Conservation (phyloP, 2,113 vertebrate species). For the Varanus salvator region DNA sequence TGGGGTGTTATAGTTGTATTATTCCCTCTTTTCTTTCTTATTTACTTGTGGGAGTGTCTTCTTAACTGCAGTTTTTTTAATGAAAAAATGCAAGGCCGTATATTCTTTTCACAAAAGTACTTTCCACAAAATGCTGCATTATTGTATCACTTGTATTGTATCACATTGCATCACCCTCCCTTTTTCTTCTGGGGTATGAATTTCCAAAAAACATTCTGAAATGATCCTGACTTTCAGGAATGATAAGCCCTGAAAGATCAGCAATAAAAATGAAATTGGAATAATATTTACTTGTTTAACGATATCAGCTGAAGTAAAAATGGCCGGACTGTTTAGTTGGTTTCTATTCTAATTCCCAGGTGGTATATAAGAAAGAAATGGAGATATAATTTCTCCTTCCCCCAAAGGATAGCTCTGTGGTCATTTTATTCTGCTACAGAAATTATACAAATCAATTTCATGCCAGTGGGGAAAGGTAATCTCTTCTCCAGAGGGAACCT, state of each 20-base stretch:
- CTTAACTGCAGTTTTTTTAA: not conserved
- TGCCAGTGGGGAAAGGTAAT: not conserved
- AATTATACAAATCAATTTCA: fast-evolving
- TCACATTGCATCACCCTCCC: too few species aligned
- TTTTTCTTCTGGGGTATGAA: not conserved
- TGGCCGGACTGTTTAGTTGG: not conserved
- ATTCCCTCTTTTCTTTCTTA: not conserved
- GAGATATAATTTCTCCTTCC: not conserved
- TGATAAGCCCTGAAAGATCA: not conserved
- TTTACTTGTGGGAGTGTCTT: not conserved
- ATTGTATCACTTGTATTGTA: too few species aligned
- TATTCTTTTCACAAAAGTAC: not conserved
- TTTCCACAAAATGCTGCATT: not conserved
- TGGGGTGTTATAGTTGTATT: not conserved
- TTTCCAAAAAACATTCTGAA: not conserved
- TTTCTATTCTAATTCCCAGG: not conserved
- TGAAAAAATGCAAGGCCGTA: not conserved
- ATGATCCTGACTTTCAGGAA: not conserved
- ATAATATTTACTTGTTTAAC: constrained; percentile 21
- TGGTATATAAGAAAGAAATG: not conserved
- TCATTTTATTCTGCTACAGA: not conserved
- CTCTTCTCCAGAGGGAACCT: not conserved
- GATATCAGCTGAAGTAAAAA: not conserved
- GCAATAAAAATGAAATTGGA: constrained; percentile 13
- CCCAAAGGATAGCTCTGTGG: not conserved